Conservation (phyloP, 2,113 vertebrate genomes). For the Osmerus mordax region DNA sequence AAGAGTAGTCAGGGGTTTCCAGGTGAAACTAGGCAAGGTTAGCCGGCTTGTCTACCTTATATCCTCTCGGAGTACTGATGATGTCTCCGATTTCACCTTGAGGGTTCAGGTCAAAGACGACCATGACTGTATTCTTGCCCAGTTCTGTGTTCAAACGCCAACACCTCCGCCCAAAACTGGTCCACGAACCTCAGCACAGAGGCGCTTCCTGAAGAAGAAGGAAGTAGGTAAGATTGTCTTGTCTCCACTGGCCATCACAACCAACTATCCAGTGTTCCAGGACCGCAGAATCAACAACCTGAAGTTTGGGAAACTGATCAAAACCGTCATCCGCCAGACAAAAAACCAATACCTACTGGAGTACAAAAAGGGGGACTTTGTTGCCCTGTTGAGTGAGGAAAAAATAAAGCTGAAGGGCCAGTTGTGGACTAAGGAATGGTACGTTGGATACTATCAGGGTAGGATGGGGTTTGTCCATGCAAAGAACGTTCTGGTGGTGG, state of each 20-base stretch:
- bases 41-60: constrained; percentile 88
- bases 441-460: constrained; percentile 92
- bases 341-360: constrained; percentile 93
- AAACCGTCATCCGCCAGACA: constrained; percentile 90
- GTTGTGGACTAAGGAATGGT: constrained; percentile 97
- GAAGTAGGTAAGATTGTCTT: constrained; percentile 91
- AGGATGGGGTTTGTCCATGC: constrained; percentile 86
- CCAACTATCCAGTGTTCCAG: constrained; percentile 90
- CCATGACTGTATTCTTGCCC: constrained; percentile 81
- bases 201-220: constrained; percentile 94
- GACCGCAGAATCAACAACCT: constrained; percentile 82
- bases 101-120: constrained; percentile 89
- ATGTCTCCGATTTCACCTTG: constrained; percentile 88
- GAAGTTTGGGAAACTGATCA: constrained; percentile 90
- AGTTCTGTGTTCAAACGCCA: constrained; percentile 93
- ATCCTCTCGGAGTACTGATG: constrained; percentile 71
- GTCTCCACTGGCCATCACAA: constrained; percentile 81
- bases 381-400: constrained; percentile 91
- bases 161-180: constrained; percentile 84
- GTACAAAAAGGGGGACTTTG: constrained; percentile 89
- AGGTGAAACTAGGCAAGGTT: constrained; percentile 91
- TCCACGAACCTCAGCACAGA: constrained; percentile 75
- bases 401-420: constrained; percentile 90
- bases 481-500: constrained; percentile 90
- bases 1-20: constrained; percentile 84